Percentiles rank a stretch among this genome's conserved stretches.
These are phyloP conservation scores for Hesperophylax magnus DNA, from an alignment of 1,140 invertebrate genomes.

Conservation along the genomic window DNA sequence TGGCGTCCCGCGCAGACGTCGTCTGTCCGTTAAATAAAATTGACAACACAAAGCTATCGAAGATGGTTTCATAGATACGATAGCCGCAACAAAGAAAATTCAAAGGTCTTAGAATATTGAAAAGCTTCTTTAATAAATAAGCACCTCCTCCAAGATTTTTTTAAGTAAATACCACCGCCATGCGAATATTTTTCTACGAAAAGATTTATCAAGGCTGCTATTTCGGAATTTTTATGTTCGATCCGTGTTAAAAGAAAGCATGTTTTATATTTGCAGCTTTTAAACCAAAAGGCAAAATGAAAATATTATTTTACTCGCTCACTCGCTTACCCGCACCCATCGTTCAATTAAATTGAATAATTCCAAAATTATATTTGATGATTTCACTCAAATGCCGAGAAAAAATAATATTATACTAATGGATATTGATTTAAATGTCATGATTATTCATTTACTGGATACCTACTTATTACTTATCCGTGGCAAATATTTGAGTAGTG, in stretches of 20 bases:
- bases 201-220: conserved; percentile 1
- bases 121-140: conserved; percentile 34
- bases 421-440: not conserved
- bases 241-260: not conserved
- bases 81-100: conserved; percentile 39
- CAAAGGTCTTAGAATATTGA: conserved; percentile 34
- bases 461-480: not conserved
- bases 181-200: not conserved
- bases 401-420: not conserved
- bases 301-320: no score
- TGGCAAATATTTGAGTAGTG: not conserved
- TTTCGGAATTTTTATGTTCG: not conserved
- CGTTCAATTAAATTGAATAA: no score
- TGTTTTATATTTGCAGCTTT: no score
- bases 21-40: conserved; percentile 39
- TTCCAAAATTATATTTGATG: no score
- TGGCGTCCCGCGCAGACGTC: conserved; percentile 8
- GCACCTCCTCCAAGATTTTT: conserved; percentile 15
- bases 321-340: no score
- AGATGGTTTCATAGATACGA: conserved; percentile 35
- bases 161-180: not conserved
- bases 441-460: not conserved
- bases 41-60: conserved; percentile 44
- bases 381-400: no score
- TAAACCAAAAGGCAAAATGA: no score